These are phyloP conservation scores for Drosophila ohnishii DNA, from an alignment of 1,140 invertebrate species.

Conservation along the genomic window DNA sequence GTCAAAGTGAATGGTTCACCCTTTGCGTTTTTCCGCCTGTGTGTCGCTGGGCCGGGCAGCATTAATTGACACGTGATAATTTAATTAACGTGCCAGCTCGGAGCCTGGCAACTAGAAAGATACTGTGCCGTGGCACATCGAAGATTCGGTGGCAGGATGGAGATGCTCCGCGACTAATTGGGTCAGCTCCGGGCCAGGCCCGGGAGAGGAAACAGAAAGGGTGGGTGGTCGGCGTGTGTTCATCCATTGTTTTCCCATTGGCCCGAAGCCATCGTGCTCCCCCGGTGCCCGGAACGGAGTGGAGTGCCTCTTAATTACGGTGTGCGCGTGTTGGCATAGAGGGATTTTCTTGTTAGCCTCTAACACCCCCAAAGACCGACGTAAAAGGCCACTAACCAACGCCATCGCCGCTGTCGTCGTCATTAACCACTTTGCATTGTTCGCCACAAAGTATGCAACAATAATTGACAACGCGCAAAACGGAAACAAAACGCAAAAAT, in stretches of 20 bases:
- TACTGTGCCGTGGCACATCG: constrained; percentile 34
- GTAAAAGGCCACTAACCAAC: constrained; percentile 9
- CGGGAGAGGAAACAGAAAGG: neutral
- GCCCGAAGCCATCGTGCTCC: constrained; percentile 42
- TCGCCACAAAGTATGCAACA: constrained; percentile 59
- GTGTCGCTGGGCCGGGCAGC: constrained; percentile 49
- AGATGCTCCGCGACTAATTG: constrained; percentile 56
- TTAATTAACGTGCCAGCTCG: constrained; percentile 72
- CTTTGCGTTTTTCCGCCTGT: constrained; percentile 36
- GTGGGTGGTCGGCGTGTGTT: constrained; percentile 36
- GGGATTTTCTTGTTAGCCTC: constrained; percentile 73
- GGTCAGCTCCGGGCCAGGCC: constrained; percentile 57
- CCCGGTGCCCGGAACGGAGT: constrained; percentile 43
- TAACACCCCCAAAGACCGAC: constrained; percentile 36
- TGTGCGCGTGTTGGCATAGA: constrained; percentile 75
- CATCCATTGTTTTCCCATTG: constrained; percentile 55
- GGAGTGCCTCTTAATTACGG: constrained; percentile 79
- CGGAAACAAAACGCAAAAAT: constrained; percentile 45
- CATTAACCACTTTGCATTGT: constrained; percentile 55
- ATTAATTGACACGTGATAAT: constrained; percentile 81
- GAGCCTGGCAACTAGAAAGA: constrained; percentile 59
- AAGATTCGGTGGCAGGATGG: constrained; percentile 41
- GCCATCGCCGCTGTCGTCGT: constrained; percentile 12
- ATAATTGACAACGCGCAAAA: constrained; percentile 65
- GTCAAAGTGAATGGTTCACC: constrained; percentile 50